These are phyloP conservation scores for Rhinella marina DNA, from an alignment of 2,797 vertebrate species.

Conservation along the genomic window DNA sequence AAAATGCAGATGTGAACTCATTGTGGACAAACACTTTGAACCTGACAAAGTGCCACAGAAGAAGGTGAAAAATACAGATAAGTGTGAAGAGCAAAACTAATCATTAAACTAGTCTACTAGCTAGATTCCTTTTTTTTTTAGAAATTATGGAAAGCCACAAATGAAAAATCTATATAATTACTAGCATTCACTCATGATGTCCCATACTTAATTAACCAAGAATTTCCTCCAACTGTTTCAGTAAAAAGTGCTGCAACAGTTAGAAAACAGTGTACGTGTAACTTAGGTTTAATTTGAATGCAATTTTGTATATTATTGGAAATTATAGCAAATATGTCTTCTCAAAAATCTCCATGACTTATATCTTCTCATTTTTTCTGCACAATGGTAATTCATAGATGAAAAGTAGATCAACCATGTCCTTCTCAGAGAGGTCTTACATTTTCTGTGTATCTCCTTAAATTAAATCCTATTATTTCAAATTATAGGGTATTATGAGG, in stretches of 20 bases:
- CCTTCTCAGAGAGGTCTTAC: not conserved
- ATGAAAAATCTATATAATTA: no score
- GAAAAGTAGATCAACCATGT: not conserved
- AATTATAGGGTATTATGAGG: slow-evolving; percentile 18
- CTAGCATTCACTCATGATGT: no score
- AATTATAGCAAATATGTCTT: not conserved
- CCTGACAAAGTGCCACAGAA: no score
- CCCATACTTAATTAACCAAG: no score
- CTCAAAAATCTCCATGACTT: not conserved
- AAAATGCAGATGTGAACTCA: no score
- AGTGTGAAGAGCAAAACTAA: no score
- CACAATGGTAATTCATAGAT: slow-evolving; percentile 1
- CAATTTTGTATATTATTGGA: not conserved
- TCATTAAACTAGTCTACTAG: no score
- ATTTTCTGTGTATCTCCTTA: slow-evolving; percentile 9
- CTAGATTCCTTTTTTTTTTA: no score
- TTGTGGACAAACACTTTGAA: no score
- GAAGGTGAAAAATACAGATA: no score
- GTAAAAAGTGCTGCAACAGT: not conserved
- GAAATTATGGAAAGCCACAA: no score
- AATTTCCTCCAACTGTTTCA: no score
- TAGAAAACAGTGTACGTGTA: not conserved
- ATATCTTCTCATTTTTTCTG: not conserved
- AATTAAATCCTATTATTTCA: slow-evolving; percentile 25
- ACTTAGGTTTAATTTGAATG: not conserved